Percentiles rank a stretch among this genome's conserved stretches.
Conservation (phyloP, 2,888 invertebrate genomes). For the Pyrocoelia pectoralis region DNA sequence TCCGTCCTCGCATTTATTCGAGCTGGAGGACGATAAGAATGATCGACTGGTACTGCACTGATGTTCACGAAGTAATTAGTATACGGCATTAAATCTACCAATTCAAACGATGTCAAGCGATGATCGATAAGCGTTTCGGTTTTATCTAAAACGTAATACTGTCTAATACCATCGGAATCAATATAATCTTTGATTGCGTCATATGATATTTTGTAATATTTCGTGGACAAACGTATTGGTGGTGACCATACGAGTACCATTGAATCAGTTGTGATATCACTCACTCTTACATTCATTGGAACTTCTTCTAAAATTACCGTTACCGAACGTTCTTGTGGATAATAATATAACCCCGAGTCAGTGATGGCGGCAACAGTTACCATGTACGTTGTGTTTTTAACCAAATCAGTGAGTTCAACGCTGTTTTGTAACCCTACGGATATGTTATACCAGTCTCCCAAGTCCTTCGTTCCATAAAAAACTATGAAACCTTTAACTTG, state of each 20-base stretch:
- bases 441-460: slow-evolving; percentile 91
- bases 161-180: slow-evolving; percentile 91
- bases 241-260: slow-evolving; percentile 92
- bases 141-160: slow-evolving; percentile 81
- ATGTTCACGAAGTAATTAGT: slow-evolving; percentile 95
- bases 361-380: slow-evolving; percentile 89
- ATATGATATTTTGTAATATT: slow-evolving; percentile 89
- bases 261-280: slow-evolving; percentile 90
- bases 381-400: slow-evolving; percentile 89
- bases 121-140: slow-evolving; percentile 77
- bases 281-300: slow-evolving; percentile 85
- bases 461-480: slow-evolving; percentile 90
- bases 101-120: slow-evolving; percentile 75
- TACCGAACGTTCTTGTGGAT: slow-evolving; percentile 85
- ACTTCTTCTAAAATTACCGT: slow-evolving; percentile 93
- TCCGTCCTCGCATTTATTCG: slow-evolving; percentile 94
- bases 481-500: slow-evolving; percentile 87
- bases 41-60: slow-evolving; percentile 86
- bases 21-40: slow-evolving; percentile 83
- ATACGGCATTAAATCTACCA: slow-evolving; percentile 89
- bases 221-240: slow-evolving; percentile 86
- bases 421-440: slow-evolving; percentile 86
- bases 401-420: slow-evolving; percentile 86
- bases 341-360: slow-evolving; percentile 80
- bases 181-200: slow-evolving; percentile 94